Base-by-base conservation (phyloP, 2,888 invertebrate species). In the Hirudinaria manillensis region DNA sequence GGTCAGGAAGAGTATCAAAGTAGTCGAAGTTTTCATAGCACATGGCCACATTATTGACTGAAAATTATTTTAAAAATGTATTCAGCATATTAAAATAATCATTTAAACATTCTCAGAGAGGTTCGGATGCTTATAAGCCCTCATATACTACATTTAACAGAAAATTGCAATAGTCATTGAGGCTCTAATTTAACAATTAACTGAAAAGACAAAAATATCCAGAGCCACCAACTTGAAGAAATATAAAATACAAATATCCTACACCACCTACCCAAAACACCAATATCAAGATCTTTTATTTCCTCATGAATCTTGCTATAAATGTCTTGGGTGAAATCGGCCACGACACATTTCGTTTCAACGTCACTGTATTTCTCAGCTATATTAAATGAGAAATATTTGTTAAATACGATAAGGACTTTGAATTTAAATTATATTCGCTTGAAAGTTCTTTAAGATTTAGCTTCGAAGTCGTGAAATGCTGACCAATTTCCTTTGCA, bases 11-110 rank as follows among this genome's bases (percentile, higher is more conserved):
- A 51, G 86, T 83, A 61, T 81, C 79, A 78, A 87, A 86, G 77
- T 83, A 87, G 77, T 93, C 92, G 0, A 95, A 95, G 85, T 92
- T 89, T 0, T 89, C 87, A 83, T 94, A 93, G 53, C 92, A 91
- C 81, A 93, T 89, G 29, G 95, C 95, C 0, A 96, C 93, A 86
- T 96, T 96, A 86, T 97, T 97, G 55, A 97, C 90, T 83, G 83
- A 51, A 82, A 80, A 55, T 73, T 38, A 72, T 77, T 68, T 36
- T 36, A 36, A 36, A 6, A 36, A 36, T 36, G 3, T 36, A 36
- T 36, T 10, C 36, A 36, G 10, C 10, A 36, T 6, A 10, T 10
- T 45, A n/a, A n/a, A n/a, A n/a, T 16, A 45, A 45, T 45, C 45
- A 45, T 45, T 45, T 45, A 2, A 45, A 45, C 1, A 45, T 45